Evolutionary conservation across 2,113 vertebrate genomes (phyloP).

Genomic region (Trochalopteron elliotii): DNA sequence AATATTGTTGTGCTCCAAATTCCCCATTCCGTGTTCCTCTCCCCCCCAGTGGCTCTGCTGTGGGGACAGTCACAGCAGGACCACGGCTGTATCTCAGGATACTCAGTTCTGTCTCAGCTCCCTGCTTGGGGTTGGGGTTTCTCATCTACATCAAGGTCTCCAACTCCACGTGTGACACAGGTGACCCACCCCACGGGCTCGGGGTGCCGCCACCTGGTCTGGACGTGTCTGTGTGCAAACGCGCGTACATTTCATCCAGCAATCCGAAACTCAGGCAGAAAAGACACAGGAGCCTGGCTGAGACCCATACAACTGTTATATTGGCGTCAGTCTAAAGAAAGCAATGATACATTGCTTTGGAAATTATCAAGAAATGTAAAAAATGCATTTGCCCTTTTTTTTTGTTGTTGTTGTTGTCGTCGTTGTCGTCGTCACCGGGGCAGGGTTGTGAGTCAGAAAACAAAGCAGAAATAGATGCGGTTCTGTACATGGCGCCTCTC

Average conservation of each 20-base stretch:
- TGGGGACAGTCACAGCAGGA: background rate
- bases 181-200: background rate
- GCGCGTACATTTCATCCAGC: slow-evolving; percentile 33
- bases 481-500: slow-evolving; percentile 51
- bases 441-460: slow-evolving; percentile 59
- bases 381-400: slow-evolving; percentile 76
- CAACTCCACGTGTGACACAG: background rate
- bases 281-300: slow-evolving; percentile 74
- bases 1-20: background rate
- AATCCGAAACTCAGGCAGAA: slow-evolving; percentile 68
- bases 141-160: background rate
- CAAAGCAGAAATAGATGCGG: slow-evolving; percentile 54
- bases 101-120: background rate
- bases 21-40: background rate
- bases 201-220: background rate
- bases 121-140: background rate
- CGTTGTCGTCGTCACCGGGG: slow-evolving; percentile 44
- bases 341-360: slow-evolving; percentile 69
- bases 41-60: background rate
- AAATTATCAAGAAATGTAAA: slow-evolving; percentile 74
- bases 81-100: background rate
- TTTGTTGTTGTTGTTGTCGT: slow-evolving; percentile 57
- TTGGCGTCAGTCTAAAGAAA: slow-evolving; percentile 69
- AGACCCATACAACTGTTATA: slow-evolving; percentile 66
- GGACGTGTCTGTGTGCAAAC: slow-evolving; percentile 30